A percentile compares a stretch with the other conserved stretches of the same genome.
Evolutionary conservation across 2,797 vertebrate species (phyloP).

Genomic region (Acomys russatus): DNA sequence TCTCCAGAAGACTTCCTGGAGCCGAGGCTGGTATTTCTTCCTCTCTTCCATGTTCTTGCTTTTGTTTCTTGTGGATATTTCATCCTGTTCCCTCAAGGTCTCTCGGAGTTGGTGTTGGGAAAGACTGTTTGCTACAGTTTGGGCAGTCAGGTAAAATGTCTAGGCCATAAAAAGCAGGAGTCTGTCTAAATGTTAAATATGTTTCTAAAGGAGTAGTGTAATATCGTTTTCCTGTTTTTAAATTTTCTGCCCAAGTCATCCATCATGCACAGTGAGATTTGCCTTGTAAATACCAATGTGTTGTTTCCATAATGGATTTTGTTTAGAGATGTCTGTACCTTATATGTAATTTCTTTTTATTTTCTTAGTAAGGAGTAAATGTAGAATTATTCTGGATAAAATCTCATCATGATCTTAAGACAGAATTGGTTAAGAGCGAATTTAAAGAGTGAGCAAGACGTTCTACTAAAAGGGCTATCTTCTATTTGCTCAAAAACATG

Average conservation of each 20-base stretch:
- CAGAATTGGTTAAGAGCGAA: conserved; percentile 24
- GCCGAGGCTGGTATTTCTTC: neutral
- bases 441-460: neutral
- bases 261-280: conserved; percentile 47
- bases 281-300: neutral
- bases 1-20: conserved; percentile 62
- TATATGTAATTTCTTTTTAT: neutral
- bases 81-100: conserved; percentile 68
- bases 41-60: conserved; percentile 30
- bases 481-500: neutral
- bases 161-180: conserved; percentile 60
- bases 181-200: conserved; percentile 56
- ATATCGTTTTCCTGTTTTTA: conserved; percentile 32
- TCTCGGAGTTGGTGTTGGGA: conserved; percentile 72
- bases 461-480: neutral
- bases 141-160: conserved; percentile 56
- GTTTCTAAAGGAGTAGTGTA: conserved; percentile 34
- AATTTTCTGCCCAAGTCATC: neutral
- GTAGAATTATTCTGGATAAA: neutral
- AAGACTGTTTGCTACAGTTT: conserved; percentile 72
- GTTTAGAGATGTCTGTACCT: neutral
- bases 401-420: neutral
- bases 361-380: neutral
- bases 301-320: conserved; percentile 45
- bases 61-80: conserved; percentile 72